Conservation (phyloP, 1,140 invertebrate genomes). For the Sitobion miscanthi region DNA sequence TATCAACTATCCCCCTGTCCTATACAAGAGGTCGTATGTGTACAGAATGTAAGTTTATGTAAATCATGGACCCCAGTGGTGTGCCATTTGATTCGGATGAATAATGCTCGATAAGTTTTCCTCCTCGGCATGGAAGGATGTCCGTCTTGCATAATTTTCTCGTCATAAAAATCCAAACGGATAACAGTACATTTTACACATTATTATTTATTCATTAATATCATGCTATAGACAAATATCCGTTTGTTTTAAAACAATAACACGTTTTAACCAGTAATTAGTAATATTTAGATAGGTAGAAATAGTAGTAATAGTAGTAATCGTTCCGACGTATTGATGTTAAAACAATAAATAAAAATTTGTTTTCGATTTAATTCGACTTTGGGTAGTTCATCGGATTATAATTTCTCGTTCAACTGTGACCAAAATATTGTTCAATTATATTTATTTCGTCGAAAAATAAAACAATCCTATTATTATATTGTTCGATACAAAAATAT, state of each 20-base stretch:
- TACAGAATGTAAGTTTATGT: constrained; percentile 37
- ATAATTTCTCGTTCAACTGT: neutral
- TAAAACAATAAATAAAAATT: neutral
- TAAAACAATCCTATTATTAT: neutral
- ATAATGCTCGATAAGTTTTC: constrained; percentile 35
- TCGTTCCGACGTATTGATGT: neutral
- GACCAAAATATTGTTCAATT: neutral
- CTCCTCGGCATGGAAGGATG: neutral
- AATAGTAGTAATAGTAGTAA: neutral
- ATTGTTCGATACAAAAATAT: neutral
- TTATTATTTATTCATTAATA: neutral
- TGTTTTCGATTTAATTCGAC: neutral
- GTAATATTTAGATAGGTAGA: neutral
- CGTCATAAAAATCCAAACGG: neutral
- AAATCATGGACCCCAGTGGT: constrained; percentile 34
- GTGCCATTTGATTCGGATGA: constrained; percentile 27
- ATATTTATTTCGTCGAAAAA: neutral
- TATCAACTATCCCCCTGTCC: neutral
- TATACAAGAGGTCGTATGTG: neutral
- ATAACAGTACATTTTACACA: neutral
- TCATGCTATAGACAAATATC: neutral
- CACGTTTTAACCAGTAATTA: neutral
- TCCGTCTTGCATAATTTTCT: neutral
- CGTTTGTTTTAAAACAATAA: neutral
- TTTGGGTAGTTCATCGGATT: neutral